Evolutionary conservation across 2,797 vertebrate species (phyloP).

Genomic region (Peromyscus nudipes): DNA sequence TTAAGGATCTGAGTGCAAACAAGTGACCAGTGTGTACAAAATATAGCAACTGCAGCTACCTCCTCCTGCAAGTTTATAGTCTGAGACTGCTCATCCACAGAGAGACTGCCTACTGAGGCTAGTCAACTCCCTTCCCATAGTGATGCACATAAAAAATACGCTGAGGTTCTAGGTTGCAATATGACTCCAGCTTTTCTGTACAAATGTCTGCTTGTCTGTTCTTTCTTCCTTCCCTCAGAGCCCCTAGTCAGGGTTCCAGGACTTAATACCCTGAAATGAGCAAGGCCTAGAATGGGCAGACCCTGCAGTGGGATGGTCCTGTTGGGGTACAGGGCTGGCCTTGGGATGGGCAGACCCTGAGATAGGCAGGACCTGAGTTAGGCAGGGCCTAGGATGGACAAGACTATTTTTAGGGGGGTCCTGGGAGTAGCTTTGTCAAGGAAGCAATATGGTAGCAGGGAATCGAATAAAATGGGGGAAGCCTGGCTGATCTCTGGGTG

Average conservation of each 20-base stretch:
- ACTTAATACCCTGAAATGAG: not conserved
- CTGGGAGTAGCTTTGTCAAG: not conserved
- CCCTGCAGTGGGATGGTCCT: not conserved
- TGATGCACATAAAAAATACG: not conserved
- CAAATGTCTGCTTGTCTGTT: not conserved
- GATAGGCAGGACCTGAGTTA: not conserved
- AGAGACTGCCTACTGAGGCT: not conserved
- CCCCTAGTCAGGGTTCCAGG: not conserved
- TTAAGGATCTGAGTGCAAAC: not conserved
- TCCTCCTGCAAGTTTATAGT: not conserved
- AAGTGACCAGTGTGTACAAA: not conserved
- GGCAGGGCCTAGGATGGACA: accelerated
- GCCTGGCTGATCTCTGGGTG: no score
- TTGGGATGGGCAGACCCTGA: not conserved
- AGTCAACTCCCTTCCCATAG: no score
- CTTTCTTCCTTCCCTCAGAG: not conserved
- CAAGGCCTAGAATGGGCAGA: not conserved
- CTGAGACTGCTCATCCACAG: not conserved
- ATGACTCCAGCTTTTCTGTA: not conserved
- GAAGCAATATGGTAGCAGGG: not conserved
- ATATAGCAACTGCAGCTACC: not conserved
- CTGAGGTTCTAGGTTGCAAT: not conserved
- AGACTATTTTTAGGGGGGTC: accelerated
- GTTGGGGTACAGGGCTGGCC: not conserved
- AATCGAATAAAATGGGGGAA: accelerated